phyloP scores from a whole-genome alignment of 2,113 vertebrate species.

The Otolemur garnettii region DNA sequence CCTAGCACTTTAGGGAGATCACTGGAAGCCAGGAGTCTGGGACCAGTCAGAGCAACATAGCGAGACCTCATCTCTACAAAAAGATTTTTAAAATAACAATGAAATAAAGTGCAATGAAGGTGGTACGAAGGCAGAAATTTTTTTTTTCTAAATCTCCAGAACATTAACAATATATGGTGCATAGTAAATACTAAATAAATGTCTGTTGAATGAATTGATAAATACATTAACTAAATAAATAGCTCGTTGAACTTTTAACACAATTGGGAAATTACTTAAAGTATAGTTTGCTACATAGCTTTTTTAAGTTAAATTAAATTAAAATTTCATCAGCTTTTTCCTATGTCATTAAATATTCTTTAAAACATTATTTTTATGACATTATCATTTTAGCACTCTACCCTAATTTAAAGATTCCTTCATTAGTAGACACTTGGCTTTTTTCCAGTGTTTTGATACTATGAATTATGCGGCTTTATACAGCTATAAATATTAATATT shows the following conservation, averaged over 20 bases:
- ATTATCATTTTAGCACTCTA: background rate
- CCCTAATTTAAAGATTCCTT: background rate
- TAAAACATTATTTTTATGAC: constrained; percentile 47
- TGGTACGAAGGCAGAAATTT: background rate
- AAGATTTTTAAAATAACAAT: no score
- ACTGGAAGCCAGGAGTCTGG: no score
- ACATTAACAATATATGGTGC: background rate
- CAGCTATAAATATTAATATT: background rate
- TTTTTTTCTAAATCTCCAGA: background rate
- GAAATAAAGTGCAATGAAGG: background rate
- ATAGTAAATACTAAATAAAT: background rate
- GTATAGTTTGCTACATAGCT: background rate
- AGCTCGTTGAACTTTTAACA: background rate
- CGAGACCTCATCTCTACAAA: no score
- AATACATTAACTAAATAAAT: background rate
- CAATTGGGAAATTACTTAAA: constrained; percentile 22
- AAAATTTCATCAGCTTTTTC: constrained; percentile 16
- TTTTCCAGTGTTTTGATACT: background rate
- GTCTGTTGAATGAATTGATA: background rate
- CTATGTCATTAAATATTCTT: background rate
- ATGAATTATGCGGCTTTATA: background rate
- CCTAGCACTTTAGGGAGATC: no score
- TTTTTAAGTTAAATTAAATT: background rate
- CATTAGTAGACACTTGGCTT: background rate
- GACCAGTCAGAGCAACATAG: no score